Base-by-base conservation (phyloP, 1,140 invertebrate genomes). In the Leptestheria dahalacensis region DNA sequence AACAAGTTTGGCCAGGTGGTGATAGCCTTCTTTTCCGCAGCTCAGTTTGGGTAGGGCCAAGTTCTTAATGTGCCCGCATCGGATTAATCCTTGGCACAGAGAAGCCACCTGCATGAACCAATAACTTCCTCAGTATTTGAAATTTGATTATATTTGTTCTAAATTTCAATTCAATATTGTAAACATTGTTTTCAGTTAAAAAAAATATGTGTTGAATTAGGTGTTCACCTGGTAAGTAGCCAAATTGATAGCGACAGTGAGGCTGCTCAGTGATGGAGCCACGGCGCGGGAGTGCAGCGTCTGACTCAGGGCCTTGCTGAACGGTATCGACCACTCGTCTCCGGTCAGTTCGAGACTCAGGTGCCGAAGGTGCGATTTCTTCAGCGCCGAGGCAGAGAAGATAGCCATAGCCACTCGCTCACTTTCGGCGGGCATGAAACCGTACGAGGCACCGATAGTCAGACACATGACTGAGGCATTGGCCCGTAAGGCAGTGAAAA, bases 1-100 rank as follows among this genome's bases (percentile, higher is more conserved):
- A 15, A 61, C 25, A 33, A 61, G 47, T 23, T 23, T 46, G 1
- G 51, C 51, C 20, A 61, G 21, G 10, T 50, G 23, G 29, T 33
- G 29, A 24, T 61, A 61, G 0, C 59, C 59, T 21, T 54, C 59
- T 25, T 41, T 50, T 18, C 51, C 59, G 46, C 59, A 61, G 18
- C 51, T 57, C 12, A 61, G 23, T 48, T 61, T 61, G n/a, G 59
- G 20, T 20, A 61, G 46, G 9, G 26, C 46, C 9, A 61, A 26
- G 26, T 33, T 28, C 26, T 29, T 61, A 11, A 61, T 29, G 28
- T 57, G 49, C 6, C 49, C 25, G 11, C 15, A 57, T 15, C 25
- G 47, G 41, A 10, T 26, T 12, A 57, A 18, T 48, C 41, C 56
- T 48, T 57, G 41, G 25, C 56, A 33, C n/a, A 57, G 21, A 1